Percentiles rank a stretch among this genome's conserved stretches.
Evolutionary conservation across 1,140 invertebrate species (phyloP).

Genomic region (Ephestia elutella): DNA sequence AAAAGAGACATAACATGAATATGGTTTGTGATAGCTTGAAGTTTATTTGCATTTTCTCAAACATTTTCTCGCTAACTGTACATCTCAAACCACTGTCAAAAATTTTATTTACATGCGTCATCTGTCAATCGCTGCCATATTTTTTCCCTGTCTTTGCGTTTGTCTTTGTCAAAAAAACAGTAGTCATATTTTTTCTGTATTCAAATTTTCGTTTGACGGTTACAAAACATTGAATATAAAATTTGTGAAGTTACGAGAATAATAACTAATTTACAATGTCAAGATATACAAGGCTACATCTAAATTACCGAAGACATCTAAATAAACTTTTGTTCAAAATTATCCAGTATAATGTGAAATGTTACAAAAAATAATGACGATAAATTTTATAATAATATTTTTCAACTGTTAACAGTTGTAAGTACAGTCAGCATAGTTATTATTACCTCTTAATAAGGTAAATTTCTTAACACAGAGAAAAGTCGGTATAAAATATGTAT

Average conservation of each 20-base stretch:
- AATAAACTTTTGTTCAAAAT: slow-evolving; percentile 2
- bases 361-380: no score
- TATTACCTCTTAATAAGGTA: not conserved
- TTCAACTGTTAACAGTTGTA: no score
- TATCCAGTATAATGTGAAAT: not conserved
- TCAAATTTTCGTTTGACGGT: slow-evolving; percentile 1
- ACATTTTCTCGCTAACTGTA: not conserved
- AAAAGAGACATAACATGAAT: no score
- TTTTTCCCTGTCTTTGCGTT: slow-evolving; percentile 3
- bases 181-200: slow-evolving; percentile 4
- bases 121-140: not conserved
- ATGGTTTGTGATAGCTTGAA: no score
- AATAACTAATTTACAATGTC: slow-evolving; percentile 13
- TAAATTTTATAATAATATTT: no score
- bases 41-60: not conserved
- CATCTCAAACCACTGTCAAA: not conserved
- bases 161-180: slow-evolving; percentile 3
- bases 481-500: no score
- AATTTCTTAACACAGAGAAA: not conserved
- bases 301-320: not conserved
- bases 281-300: slow-evolving; percentile 9
- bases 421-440: no score
- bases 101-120: slow-evolving; percentile 1
- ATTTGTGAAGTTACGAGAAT: not conserved
- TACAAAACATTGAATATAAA: slow-evolving; percentile 4